Evolutionary conservation across 2,113 vertebrate species (phyloP), one percentile per base, ranked within the genome.

Genomic region (Picathartes gymnocephalus): DNA sequence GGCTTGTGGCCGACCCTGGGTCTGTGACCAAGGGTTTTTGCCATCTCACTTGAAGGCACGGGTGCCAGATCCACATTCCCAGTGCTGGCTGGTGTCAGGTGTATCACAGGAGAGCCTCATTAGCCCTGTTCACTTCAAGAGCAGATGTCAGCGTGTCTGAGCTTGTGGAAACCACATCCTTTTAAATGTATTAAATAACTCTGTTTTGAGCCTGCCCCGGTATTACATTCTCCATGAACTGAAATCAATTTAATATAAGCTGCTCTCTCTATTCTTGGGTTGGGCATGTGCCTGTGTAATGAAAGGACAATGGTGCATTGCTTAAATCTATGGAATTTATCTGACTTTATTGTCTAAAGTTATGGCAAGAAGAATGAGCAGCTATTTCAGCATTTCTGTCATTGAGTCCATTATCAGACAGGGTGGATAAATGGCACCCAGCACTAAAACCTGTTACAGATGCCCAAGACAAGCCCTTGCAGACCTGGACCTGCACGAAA

Each of bases 381-480:
- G 89, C 69, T 77, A 86, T 69, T 78, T 86, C 76, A 86, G 77
- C 64, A 27, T 86, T 94, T 92, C 83, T 84, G 83, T 79, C 93
- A 66, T 57, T 66, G 88, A 88, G 45, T 62, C 74, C 54, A 31
- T 90, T 73, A 86, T 91, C 94, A 85, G 91, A 40, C 3, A 5
- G 72, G 76, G 42, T 2, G 27, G 51, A 8, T 81, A 39, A 74
- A 33, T 51, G 82, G 72, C 62, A 48, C 19, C 54, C 77, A 47
- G 86, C 31, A 4, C 65, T 86, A 30, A 74, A 71, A 62, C 64
- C 68, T 1, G 79, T 39, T 37, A 4, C n/a, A 11, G 57, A 18
- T 61, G 92, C 88, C 85, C 74, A 48, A 79, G 74, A 66, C 65
- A 45, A 87, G 78, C 40, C 80, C 76, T 62, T 24, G 28, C 62